Conservation (phyloP, 2,888 invertebrate species). For the Cinara cedri region DNA sequence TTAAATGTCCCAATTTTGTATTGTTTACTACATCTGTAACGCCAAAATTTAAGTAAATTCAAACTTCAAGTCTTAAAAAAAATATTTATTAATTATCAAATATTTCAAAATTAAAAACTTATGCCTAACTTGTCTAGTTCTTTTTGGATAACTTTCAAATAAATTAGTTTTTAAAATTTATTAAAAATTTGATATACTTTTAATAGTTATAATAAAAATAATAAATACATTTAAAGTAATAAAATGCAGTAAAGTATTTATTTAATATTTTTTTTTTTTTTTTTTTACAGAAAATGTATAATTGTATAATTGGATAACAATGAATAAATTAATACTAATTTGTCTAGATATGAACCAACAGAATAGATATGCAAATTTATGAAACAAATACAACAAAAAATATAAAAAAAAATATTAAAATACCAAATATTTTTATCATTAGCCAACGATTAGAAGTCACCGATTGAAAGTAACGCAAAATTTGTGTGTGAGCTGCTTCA, state of each 20-base stretch:
- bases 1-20: too few species aligned
- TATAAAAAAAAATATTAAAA: constrained; percentile 97
- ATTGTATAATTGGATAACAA: constrained; percentile 32
- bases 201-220: constrained; percentile 9
- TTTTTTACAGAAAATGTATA: constrained; percentile 2
- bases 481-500: constrained; percentile 95
- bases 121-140: too few species aligned
- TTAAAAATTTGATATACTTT: constrained; percentile 3
- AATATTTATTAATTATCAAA: too few species aligned
- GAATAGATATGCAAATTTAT: constrained; percentile 64
- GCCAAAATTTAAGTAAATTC: too few species aligned
- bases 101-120: too few species aligned
- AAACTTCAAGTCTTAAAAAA: too few species aligned
- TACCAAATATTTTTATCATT: constrained; percentile 99
- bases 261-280: too few species aligned
- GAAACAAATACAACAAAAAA: constrained; percentile 98
- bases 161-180: neutral
- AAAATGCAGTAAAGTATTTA: constrained; percentile 12
- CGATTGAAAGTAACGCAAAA: constrained; percentile 96
- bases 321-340: constrained; percentile 8
- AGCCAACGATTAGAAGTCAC: constrained; percentile 97
- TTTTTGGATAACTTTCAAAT: too few species aligned
- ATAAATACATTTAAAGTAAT: neutral
- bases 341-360: constrained; percentile 9
- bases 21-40: too few species aligned